Base-by-base conservation (phyloP, 2,797 vertebrate genomes). In the Apogon talboti region DNA sequence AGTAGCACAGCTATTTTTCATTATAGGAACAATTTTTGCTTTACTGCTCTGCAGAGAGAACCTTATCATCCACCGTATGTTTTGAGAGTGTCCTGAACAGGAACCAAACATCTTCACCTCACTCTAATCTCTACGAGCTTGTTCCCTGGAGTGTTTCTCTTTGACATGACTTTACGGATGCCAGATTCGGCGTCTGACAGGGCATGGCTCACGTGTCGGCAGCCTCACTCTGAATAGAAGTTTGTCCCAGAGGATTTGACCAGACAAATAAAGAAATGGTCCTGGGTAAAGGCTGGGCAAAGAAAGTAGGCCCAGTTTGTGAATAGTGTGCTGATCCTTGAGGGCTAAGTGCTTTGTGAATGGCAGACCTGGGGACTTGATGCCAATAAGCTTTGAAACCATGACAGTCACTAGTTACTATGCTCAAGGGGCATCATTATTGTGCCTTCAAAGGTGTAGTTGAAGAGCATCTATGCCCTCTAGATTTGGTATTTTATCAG, bases 321-420 rank as follows among this genome's bases (percentile, higher is more conserved):
- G 65, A 83, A 81, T 54, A 62, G 64, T 67, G 41, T 7, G 51
- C 66, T 43, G 70, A 54, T 74, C 71, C 78, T 42, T 44, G 45
- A 64, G 72, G 69, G 21, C 54, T 77, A 74, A 85, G 87, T 79
- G 84, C 82, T 78, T 60, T 44, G 44, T 86, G 85, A 88, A 84
- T 65, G 79, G 70, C 55, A 46, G 48, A 59, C 65, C 56, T 45
- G 49, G 83, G 72, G 75, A 79, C 65, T 45, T 38, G 66, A 81
- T 50, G 79, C 70, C 85, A 83, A 48, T 69, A 56, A 73, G 68
- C 68, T 51, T 7, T 71, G 73, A 78, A 74, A 83, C 68, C 54
- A 47, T 42, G 62, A 40, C 21, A 19, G 71, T 66, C 28, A 14
- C 48, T 57, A 66, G 50, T 46, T 58, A 44, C 45, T 57, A 6